phyloP scores from a whole-genome alignment of 64 coral and sea anemone species.

The Pocillopora verrucosa region DNA sequence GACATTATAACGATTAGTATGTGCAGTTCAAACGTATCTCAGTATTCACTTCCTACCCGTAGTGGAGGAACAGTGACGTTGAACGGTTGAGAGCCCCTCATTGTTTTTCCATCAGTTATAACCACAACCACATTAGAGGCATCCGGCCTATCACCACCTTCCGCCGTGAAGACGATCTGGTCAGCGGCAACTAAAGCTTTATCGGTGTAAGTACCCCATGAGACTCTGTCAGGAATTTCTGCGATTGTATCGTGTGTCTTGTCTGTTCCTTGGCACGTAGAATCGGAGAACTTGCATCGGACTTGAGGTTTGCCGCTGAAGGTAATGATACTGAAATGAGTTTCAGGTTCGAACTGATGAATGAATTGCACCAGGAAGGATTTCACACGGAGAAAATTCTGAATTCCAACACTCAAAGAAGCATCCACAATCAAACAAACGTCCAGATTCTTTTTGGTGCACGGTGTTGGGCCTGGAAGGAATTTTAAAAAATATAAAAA shows the following conservation, averaged over 20 bases:
- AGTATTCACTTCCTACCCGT: neutral
- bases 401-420: neutral
- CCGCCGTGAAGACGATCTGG: neutral
- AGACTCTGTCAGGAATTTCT: conserved; percentile 13
- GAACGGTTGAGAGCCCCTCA: neutral
- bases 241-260: neutral
- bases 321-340: conserved; percentile 32
- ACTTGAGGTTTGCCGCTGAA: neutral
- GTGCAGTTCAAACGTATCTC: too few species aligned
- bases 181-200: conserved; percentile 15
- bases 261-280: conserved; percentile 5
- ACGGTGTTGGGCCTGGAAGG: neutral
- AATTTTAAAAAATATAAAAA: too few species aligned
- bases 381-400: conserved; percentile 6
- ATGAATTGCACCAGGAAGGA: conserved; percentile 28
- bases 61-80: conserved; percentile 26
- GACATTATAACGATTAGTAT: too few species aligned
- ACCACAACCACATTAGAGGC: conserved; percentile 2
- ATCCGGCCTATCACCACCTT: conserved; percentile 18
- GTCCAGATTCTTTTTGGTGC: neutral
- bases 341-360: neutral
- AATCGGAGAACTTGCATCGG: neutral
- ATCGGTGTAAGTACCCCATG: neutral
- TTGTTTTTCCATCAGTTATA: conserved; percentile 20
- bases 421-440: conserved; percentile 23